Evolutionary conservation across 2,113 vertebrate species (phyloP).

Genomic region (Tupaia chinensis): DNA sequence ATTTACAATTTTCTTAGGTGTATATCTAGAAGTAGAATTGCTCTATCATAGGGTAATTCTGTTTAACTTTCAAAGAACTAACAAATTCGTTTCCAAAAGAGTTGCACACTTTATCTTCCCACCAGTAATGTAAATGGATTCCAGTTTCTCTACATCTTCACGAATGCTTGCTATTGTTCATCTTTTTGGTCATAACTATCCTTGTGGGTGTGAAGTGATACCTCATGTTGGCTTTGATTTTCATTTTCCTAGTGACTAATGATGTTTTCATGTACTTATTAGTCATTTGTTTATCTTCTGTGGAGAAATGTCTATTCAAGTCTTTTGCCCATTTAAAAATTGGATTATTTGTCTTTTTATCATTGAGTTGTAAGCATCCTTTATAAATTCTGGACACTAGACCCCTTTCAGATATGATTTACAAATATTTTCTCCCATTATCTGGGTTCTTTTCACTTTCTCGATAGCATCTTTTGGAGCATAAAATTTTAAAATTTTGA

Average conservation of each 20-base stretch:
- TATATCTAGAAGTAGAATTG: not conserved
- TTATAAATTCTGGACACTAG: not conserved
- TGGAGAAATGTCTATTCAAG: conserved; percentile 25
- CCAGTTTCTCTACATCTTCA: not conserved
- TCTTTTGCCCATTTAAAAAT: not conserved
- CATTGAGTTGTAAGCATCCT: not conserved
- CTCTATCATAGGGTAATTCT: not conserved
- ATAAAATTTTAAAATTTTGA: not conserved
- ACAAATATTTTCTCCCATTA: not conserved
- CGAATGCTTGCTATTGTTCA: not conserved
- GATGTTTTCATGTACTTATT: not conserved
- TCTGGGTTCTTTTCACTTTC: not conserved
- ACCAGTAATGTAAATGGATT: not conserved
- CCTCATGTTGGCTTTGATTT: not conserved
- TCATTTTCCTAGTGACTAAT: not conserved
- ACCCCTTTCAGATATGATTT: not conserved
- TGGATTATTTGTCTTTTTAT: not conserved
- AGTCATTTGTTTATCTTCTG: not conserved
- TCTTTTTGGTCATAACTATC: not conserved
- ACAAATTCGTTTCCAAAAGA: not conserved
- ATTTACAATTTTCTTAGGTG: not conserved
- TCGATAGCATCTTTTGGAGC: not conserved
- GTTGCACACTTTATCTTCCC: not conserved
- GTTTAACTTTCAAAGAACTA: conserved; percentile 1
- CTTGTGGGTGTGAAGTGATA: not conserved